Evolutionary conservation across 2,113 vertebrate genomes (phyloP).

Genomic region (Nymphicus hollandicus): DNA sequence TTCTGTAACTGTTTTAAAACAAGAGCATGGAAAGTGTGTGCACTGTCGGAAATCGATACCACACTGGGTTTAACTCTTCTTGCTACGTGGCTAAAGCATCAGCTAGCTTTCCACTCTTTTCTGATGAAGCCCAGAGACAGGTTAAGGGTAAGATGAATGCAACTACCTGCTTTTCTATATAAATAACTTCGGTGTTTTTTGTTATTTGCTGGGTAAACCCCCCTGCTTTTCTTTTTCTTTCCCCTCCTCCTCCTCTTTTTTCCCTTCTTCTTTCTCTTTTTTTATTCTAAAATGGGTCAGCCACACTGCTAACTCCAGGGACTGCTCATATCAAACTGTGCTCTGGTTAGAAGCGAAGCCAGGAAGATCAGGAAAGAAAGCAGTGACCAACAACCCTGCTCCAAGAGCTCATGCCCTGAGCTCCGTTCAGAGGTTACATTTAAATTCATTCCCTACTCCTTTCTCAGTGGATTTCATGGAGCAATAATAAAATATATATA

Average conservation of each 20-base stretch:
- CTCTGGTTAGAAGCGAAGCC: background rate
- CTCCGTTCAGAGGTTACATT: background rate
- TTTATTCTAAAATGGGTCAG: background rate
- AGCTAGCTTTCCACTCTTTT: background rate
- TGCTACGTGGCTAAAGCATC: accelerated
- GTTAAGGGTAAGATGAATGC: background rate
- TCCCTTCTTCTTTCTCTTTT: background rate
- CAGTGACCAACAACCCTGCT: background rate
- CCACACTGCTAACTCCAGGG: background rate
- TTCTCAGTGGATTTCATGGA: background rate
- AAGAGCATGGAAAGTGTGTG: background rate
- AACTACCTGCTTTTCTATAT: background rate
- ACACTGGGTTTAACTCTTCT: background rate
- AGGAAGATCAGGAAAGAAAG: background rate
- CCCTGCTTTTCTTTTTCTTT: background rate
- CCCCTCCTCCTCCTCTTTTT: background rate
- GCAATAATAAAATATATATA: background rate
- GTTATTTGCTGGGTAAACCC: background rate
- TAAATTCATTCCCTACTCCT: background rate
- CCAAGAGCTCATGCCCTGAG: background rate
- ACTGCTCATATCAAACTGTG: background rate
- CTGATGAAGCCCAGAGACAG: background rate
- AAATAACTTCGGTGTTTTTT: background rate
- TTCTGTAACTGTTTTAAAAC: background rate
- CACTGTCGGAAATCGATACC: accelerated